Evolutionary conservation across 2,888 invertebrate species (phyloP).

Genomic region (Eulithis testata): DNA sequence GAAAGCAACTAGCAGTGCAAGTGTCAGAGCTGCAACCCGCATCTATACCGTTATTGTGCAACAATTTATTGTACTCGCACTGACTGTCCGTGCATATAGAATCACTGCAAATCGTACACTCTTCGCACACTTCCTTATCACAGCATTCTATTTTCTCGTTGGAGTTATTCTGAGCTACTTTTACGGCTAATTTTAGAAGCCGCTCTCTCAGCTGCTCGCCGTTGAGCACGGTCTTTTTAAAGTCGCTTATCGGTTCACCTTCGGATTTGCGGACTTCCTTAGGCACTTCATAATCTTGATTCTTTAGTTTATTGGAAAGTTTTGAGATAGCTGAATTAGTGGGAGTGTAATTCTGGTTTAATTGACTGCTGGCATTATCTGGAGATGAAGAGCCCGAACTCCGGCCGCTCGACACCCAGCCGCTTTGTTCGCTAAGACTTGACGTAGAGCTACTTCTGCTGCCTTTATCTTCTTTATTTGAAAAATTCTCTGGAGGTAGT

Average conservation of each 20-base stretch:
- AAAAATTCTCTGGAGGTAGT: conserved; percentile 77
- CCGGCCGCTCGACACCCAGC: conserved; percentile 93
- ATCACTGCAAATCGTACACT: conserved; percentile 81
- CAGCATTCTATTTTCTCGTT: conserved; percentile 82
- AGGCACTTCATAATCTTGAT: conserved; percentile 53
- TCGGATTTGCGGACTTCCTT: conserved; percentile 56
- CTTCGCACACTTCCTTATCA: conserved; percentile 81
- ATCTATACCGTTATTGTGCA: conserved; percentile 76
- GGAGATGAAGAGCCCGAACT: conserved; percentile 87
- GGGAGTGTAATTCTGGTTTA: conserved; percentile 75
- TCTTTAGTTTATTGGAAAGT: conserved; percentile 50
- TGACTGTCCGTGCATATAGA: conserved; percentile 81
- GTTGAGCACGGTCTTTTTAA: conserved; percentile 82
- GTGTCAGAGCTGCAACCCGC: conserved; percentile 76
- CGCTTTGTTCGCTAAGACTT: conserved; percentile 92
- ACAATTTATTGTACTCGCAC: conserved; percentile 78
- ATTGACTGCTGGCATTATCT: conserved; percentile 82
- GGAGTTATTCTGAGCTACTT: conserved; percentile 73
- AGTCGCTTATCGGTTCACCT: conserved; percentile 71
- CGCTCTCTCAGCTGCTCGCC: conserved; percentile 88
- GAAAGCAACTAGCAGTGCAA: conserved; percentile 73
- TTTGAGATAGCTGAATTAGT: conserved; percentile 61
- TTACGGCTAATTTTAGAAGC: conserved; percentile 86
- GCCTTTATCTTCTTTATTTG: conserved; percentile 72
- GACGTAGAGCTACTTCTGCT: conserved; percentile 85